Base-by-base conservation (phyloP, 2,797 vertebrate genomes). In the Cephalopachus bancanus region DNA sequence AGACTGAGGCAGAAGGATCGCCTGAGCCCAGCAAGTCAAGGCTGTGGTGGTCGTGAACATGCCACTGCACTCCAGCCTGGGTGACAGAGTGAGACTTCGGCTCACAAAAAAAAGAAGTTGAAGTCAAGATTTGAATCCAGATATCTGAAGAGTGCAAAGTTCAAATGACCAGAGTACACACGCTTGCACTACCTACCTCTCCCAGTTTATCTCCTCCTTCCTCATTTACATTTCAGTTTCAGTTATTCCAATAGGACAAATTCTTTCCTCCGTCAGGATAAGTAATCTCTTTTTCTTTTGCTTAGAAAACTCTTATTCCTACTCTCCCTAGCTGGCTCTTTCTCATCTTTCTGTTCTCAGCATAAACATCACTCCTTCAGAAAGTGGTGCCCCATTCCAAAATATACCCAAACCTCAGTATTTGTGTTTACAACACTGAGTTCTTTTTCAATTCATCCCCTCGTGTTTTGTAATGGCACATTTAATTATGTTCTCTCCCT, bases 281-380 rank as follows among this genome's bases (percentile, higher is more conserved):
- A 93, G 76, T 26, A 44, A 76, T 1, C 44, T 60, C 26, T 59
- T 65, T 60, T 64, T 16, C 26, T 91, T 49, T 86, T 64, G 33
- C 65, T 89, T n/a, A 26, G 75, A 89, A 92, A 95, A 95, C 55
- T 69, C 78, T 24, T 30, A 33, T 57, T 44, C n/a, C 67, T n/a
- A 72, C n/a, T 78, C 44, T 74, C 37, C 10, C 62, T 74, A 7
- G 3, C 72, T 51, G 55, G 49, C 11, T 89, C 17, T 53, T 67
- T 71, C 71, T 81, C 30, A 24, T 84, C 67, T 90, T 87, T 87
- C 69, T 65, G 55, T 76, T 89, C 44, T 83, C 71, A 71, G 33
- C 6, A 26, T 88, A 69, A 85, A 67, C 4, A 37, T 51, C 17
- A n/a, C 22, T 80, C 81, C 49, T 89, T 92, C 94, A 80, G 74